A percentile compares a stretch with the other conserved stretches of the same genome.
Evolutionary conservation across 2,888 invertebrate species (phyloP).

Genomic region (Hesperia comma): DNA sequence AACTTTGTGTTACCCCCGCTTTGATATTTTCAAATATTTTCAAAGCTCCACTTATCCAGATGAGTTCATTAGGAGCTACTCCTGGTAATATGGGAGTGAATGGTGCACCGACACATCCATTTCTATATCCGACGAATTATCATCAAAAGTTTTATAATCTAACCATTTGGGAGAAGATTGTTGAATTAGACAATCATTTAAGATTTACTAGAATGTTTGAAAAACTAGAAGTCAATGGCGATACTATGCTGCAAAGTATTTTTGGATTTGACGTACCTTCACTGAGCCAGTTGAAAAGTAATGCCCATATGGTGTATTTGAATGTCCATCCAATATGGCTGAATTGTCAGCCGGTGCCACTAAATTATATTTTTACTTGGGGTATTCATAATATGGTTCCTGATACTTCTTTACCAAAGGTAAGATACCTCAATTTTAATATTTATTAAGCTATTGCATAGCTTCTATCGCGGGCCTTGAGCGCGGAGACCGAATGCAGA

Average conservation of each 20-base stretch:
- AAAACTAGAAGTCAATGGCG: slow-evolving; percentile 1
- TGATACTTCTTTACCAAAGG: slow-evolving; percentile 57
- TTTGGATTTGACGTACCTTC: slow-evolving; percentile 43
- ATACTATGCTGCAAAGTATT: slow-evolving; percentile 28
- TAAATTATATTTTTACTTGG: slow-evolving; percentile 62
- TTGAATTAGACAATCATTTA: background rate
- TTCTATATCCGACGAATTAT: slow-evolving; percentile 42
- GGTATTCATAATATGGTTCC: slow-evolving; percentile 62
- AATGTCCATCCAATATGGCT: slow-evolving; percentile 64
- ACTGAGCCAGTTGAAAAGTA: slow-evolving; percentile 45
- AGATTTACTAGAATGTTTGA: background rate
- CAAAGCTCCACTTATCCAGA: slow-evolving; percentile 52
- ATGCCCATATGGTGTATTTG: slow-evolving; percentile 62
- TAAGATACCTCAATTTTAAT: slow-evolving; percentile 35
- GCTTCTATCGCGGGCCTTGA: too few relatives aligned
- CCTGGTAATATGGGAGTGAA: slow-evolving; percentile 39
- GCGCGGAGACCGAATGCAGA: too few relatives aligned
- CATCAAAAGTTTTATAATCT: slow-evolving; percentile 5
- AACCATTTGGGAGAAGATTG: slow-evolving; percentile 13
- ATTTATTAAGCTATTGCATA: too few relatives aligned
- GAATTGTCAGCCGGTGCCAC: slow-evolving; percentile 60
- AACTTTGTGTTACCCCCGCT: slow-evolving; percentile 46
- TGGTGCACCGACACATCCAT: slow-evolving; percentile 48
- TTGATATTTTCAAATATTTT: slow-evolving; percentile 48
- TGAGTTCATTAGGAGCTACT: slow-evolving; percentile 52